phyloP scores from a whole-genome alignment of 2,113 vertebrate species.

The Penelope pileata region DNA sequence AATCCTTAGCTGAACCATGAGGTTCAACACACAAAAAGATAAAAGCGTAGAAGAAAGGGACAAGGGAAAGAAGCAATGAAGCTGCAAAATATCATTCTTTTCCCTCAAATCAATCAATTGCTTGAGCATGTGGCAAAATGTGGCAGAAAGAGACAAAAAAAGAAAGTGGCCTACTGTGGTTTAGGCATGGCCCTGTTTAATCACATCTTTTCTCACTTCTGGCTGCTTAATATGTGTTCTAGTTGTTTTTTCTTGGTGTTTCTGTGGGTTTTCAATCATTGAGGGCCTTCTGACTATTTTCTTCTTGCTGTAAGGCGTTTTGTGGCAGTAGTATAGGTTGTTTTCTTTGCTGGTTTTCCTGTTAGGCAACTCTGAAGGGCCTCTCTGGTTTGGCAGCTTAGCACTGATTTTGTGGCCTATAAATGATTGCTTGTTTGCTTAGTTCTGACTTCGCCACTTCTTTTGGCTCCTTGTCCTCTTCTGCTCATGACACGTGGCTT shows the following conservation, averaged over 20 bases:
- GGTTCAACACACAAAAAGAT: neutral
- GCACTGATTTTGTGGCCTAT: constrained; percentile 40
- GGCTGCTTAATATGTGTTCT: neutral
- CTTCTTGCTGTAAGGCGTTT: constrained; percentile 40
- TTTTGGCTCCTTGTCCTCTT: neutral
- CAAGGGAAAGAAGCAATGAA: neutral
- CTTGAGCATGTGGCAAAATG: neutral
- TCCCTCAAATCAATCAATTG: neutral
- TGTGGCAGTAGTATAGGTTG: constrained; percentile 20
- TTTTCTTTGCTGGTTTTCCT: constrained; percentile 67
- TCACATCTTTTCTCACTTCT: neutral
- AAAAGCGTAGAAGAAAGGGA: neutral
- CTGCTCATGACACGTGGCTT: neutral
- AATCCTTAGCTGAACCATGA: fast-evolving
- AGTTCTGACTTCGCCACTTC: constrained; percentile 27
- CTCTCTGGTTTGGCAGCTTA: constrained; percentile 60
- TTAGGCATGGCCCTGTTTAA: neutral
- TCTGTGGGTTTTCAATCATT: constrained; percentile 53
- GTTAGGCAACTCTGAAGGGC: constrained; percentile 44
- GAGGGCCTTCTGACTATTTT: constrained; percentile 14
- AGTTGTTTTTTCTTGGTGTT: constrained; percentile 56
- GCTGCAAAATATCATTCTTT: neutral
- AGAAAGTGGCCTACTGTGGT: neutral
- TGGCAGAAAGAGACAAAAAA: neutral
- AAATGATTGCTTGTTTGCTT: constrained; percentile 40